Evolutionary conservation across 2,113 vertebrate species (phyloP), one percentile per base, ranked within the genome.

Genomic region (Thamnaconus septentrionalis): DNA sequence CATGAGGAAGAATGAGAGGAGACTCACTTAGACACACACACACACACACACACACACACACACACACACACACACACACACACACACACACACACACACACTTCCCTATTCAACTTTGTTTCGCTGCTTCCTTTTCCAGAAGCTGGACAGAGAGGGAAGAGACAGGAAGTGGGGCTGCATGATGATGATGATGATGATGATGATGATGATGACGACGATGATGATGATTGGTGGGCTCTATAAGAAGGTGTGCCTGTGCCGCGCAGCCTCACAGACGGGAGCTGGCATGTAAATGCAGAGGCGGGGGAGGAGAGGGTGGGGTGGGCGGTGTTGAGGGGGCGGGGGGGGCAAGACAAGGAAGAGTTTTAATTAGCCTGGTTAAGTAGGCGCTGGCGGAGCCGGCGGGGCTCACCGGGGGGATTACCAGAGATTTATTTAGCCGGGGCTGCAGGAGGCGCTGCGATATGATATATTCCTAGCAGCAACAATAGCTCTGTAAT

Each of bases 321-420:
- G 18, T 31, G 18, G 18, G 18, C 18, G 18, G 18, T 31, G 18
- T 31, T 31, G 18, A 31, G 18, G 18, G 18, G 18, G 18, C 1
- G 18, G 18, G 1, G 50, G 71, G 66, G 70, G 76, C 82, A 82
- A 86, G 81, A 85, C 85, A 78, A 73, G 84, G 82, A 87, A 85
- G 85, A 86, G 85, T 89, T 89, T 89, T 89, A 89, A 89, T 89
- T 89, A 89, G 87, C 82, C 81, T 71, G 75, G 87, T 82, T 89
- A 86, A 86, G 87, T 81, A 84, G 82, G 82, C 64, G 75, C 80
- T 83, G 53, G 71, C 51, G 58, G 71, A 82, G 84, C 80, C 73
- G 80, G 62, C 65, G 53, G 84, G 85, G 78, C 82, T 85, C 84
- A 85, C 84, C 77, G 40, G 76, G 79, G 87, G 87, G 87, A 89